These are phyloP conservation scores for Cavia aperea DNA, from an alignment of 2,113 vertebrate genomes.

Conservation along the genomic window DNA sequence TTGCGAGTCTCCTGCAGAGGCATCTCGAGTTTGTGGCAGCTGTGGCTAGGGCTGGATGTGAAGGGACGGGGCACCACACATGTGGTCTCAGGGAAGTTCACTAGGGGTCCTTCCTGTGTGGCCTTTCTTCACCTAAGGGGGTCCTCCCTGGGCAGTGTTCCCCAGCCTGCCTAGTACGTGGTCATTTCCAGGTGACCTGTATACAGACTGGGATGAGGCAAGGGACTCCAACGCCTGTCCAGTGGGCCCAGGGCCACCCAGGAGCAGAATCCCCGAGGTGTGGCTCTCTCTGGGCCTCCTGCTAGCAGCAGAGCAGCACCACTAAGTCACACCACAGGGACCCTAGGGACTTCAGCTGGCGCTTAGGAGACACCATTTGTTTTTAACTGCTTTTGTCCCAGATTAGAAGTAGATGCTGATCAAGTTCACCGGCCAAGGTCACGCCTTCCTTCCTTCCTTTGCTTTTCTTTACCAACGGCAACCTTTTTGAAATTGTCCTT, in stretches of 20 bases:
- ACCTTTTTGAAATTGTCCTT: slow-evolving; percentile 30
- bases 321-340: background rate
- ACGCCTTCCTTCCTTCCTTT: background rate
- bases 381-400: background rate
- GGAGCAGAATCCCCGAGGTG: background rate
- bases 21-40: background rate
- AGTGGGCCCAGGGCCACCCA: background rate
- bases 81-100: background rate
- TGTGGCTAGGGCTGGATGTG: background rate
- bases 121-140: background rate
- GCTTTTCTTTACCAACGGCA: background rate
- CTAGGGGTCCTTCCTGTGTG: background rate
- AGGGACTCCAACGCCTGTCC: background rate
- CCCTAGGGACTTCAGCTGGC: background rate
- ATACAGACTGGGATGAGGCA: accelerated
- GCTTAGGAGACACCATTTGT: background rate
- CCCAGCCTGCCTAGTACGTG: background rate
- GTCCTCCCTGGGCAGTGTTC: background rate
- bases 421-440: background rate
- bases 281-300: background rate
- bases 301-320: no score
- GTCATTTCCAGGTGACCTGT: background rate
- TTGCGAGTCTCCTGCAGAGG: background rate
- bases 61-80: background rate
- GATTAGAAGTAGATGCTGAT: background rate